Base-by-base conservation (phyloP, 1,140 invertebrate species). In the Antheraea pernyi region DNA sequence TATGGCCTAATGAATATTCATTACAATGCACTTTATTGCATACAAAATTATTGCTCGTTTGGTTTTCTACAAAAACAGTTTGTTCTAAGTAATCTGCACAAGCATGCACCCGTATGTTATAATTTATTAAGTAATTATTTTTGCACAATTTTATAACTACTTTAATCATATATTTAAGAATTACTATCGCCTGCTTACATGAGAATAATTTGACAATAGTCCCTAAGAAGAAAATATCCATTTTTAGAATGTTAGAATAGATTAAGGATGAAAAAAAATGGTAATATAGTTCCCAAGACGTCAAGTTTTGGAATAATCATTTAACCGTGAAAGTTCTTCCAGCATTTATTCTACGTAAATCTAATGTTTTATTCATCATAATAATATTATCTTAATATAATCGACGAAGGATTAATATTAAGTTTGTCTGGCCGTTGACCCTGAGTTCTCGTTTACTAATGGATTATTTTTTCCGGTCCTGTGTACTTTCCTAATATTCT, bases 301-400 rank as follows among this genome's bases (percentile, higher is more conserved):
- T 53, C 46, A 53, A 53, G 7, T 53, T 53, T 13, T 53, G 46
- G 46, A 53, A 53, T 53, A 53, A 53, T 53, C 46, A 53, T 53
- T 53, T 53, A 16, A 53, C 46, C 46, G 46, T 53, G 16, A 53
- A 53, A 53, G 46, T 53, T 53, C 46, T 53, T 53, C 16, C 16
- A 16, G 11, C 46, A n/a, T 53, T 53, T 53, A 53, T 53, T 53
- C 46, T 53, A 53, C 46, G 46, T 53, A 53, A n/a, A 53, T 16
- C 46, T 53, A 53, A 53, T 53, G 46, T 53, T 53, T 53, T 53
- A 53, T 53, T 53, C 46, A 53, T 53, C 10, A 11, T 53, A 53
- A 53, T 53, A 53, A 10, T 53, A 53, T 53, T 53, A 53, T 53
- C 46, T 53, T 53, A 53, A 53, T 53, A 53, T 53, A 53, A 53